Evolutionary conservation across 2,797 vertebrate genomes (phyloP), one percentile per base, ranked within the genome.

Genomic region (Aselliscus stoliczkanus): DNA sequence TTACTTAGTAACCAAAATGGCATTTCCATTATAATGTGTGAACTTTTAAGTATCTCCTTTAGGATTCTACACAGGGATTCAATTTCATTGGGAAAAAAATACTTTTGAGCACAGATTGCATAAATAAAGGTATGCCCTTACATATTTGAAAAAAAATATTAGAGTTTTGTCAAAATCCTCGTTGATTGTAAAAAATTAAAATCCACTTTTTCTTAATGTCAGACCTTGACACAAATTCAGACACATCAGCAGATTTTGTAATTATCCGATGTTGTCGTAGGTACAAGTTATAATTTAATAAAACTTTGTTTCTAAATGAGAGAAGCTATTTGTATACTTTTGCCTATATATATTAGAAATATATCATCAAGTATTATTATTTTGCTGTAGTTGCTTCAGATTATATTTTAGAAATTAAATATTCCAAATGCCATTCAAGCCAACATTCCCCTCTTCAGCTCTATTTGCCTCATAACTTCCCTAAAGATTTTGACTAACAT

Each of bases 1-100:
- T 39, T 91, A 73, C 60, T 95, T 96, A 88, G 65, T 91, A 97
- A 93, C 84, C 88, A 91, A 91, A 96, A 82, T 94, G 75, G 34
- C 20, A 97, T 94, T 96, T 96, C 76, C 65, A 65, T 94, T 94
- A 94, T 62, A 93, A 84, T 89, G 13, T 52, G 14, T 93, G 64
- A 87, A 76, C 85, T 86, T 93, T 96, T 94, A 91, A 86, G 73
- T 69, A 87, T 31, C 12, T 92, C 94, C 75, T 94, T 86, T 56
- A 88, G 52, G 75, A 96, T 93, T 96, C 86, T 94, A n/a, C 17
- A 93, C 62, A 84, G n/a, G 69, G 23, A 93, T 64, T 90, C 52
- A 72, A 42, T 97, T 95, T 94, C 65, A n/a, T n/a, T n/a, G n/a
- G n/a, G n/a, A n/a, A n/a, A n/a, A n/a, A n/a, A n/a, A n/a, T n/a